Evolutionary conservation across 2,113 vertebrate genomes (phyloP).

Genomic region (Trachemys scripta): DNA sequence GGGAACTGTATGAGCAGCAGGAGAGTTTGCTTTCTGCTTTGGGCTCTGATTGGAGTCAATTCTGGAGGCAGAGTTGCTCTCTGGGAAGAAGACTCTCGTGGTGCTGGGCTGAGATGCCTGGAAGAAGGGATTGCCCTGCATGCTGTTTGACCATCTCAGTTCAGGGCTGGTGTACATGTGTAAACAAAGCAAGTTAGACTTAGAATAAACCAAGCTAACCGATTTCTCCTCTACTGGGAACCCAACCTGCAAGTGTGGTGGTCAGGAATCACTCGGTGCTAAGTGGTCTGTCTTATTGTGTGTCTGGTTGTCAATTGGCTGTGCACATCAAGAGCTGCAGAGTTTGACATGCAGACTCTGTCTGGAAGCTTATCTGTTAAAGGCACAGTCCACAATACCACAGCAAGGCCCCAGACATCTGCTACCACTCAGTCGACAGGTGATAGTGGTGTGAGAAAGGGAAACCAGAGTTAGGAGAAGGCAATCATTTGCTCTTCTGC

Average conservation of each 20-base stretch:
- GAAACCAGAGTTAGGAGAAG: neutral
- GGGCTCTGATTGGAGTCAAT: neutral
- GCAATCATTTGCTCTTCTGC: too few relatives aligned
- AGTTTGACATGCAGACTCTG: neutral
- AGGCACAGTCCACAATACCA: neutral
- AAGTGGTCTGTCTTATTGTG: too few relatives aligned
- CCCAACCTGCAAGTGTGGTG: too few relatives aligned
- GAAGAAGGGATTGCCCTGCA: neutral
- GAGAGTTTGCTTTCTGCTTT: neutral
- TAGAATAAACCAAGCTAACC: neutral
- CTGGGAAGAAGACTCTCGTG: neutral
- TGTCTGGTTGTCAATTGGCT: neutral
- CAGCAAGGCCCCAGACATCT: neutral
- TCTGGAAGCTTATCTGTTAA: neutral
- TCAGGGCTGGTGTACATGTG: neutral
- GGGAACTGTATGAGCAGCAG: rapidly evolving
- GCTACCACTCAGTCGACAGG: neutral
- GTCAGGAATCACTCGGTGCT: neutral
- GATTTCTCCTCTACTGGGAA: neutral
- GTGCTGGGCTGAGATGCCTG: neutral
- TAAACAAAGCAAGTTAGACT: neutral
- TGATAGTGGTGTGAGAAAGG: neutral
- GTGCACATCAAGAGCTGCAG: neutral
- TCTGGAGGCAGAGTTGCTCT: neutral
- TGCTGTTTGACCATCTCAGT: neutral